Evolutionary conservation across 2,888 invertebrate genomes (phyloP), one percentile per base, ranked within the genome.

Genomic region (Sarcophaga subvicina): DNA sequence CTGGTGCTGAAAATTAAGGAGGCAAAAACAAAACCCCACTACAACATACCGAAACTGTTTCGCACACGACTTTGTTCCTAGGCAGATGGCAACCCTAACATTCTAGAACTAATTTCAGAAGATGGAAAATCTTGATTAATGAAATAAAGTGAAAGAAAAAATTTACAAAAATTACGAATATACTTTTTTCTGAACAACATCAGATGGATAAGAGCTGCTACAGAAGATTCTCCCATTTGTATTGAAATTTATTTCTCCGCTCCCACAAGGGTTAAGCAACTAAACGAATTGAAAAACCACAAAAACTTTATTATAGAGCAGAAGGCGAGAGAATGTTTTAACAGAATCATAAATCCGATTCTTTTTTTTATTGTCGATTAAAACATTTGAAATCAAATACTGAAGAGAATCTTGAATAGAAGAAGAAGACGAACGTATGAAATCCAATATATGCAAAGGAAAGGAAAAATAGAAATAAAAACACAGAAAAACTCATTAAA

Each of bases 251-350:
- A 64, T 60, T 70, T 64, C 59, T 27, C 3, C 37, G 37, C 37
- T 37, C 54, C 14, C 17, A 54, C 14, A 17, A 54, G 12, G 70
- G 62, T 73, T 83, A 37, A 60, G 80, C 70, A 76, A 71, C 80
- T 54, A 62, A 80, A 80, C 84, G 80, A 80, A 54, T 66, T 71
- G 20, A 62, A 49, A 83, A 87, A 82, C 81, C 84, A 84, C 84
- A 82, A 82, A 77, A 37, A 83, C 69, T 84, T 84, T 79, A 79
- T 84, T 82, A 72, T 59, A 78, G 10, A 76, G 67, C 66, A 75
- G 81, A 76, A 37, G 37, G 37, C 37, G 37, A 37, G 37, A 37
- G 10, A 37, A 1, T 22, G 37, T 37, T 84, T 81, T 59, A 79
- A 81, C 73, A 72, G 14, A 76, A 72, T n/a, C 25, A 81, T 75